Evolutionary conservation across 1,140 invertebrate species (phyloP), one percentile per base, ranked within the genome.

Genomic region (Drosophila teissieri): DNA sequence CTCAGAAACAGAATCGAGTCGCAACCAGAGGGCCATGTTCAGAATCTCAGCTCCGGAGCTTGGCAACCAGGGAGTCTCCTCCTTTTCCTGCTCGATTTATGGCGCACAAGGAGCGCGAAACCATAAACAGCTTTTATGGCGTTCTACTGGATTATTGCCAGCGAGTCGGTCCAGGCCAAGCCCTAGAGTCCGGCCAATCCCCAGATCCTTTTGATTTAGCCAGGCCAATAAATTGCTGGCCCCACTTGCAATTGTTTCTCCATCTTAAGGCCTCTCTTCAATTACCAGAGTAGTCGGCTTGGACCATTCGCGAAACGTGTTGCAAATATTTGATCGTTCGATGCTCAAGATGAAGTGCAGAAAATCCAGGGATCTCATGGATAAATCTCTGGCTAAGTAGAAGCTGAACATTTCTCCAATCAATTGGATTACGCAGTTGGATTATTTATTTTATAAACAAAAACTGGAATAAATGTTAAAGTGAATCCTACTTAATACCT

Each of bases 71-170:
- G 44, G 62, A 34, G 37, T 58, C 73, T 77, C 65, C 54, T 84
- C 77, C 52, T 74, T 72, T 80, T 73, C 68, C 80, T 53, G 61
- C 51, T 62, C 78, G 89, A 91, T 91, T 91, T 91, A 91, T 88
- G 83, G 83, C 55, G 78, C 75, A 90, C 80, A 91, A 89, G 88
- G 88, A 91, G 88, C 88, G 88, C 88, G 89, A 91, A 91, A 84
- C 88, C 83, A 91, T 91, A 91, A 91, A 91, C 88, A 91, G 88
- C 88, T 91, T 91, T 91, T 91, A 91, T 91, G 60, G 83, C 73
- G 83, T 90, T 91, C 88, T 91, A 91, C 88, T 91, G 88, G 82
- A 91, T 91, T 91, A 81, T 91, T 65, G 75, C 63, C 58, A 75
- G 27, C 61, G 40, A 61, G 65, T 24, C 42, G 31, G 31, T 37